Percentiles rank a stretch among this genome's conserved stretches.
These are phyloP conservation scores for Micromys minutus DNA, from an alignment of 2,113 vertebrate genomes.

Conservation along the genomic window DNA sequence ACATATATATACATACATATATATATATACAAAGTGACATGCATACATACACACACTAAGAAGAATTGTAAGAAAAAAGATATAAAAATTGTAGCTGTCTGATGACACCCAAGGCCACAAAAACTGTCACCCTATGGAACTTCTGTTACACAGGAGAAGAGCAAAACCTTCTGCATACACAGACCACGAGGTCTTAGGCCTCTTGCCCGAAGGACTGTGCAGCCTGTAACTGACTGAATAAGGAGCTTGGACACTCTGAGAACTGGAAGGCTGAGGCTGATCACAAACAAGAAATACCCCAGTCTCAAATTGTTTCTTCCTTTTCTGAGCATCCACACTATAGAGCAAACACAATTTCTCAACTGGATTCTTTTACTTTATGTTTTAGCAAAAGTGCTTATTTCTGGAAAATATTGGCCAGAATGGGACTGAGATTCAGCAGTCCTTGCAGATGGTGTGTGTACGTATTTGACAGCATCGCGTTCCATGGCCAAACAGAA, in stretches of 20 bases:
- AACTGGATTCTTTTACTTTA: neutral
- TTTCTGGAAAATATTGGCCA: neutral
- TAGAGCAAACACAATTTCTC: slow-evolving; percentile 10
- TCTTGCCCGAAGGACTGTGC: neutral
- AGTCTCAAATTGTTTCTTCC: neutral
- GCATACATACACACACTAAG: neutral
- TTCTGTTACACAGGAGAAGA: neutral
- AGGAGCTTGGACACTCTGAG: neutral
- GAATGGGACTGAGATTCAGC: neutral
- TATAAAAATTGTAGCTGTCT: neutral
- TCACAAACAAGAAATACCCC: neutral
- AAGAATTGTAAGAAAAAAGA: neutral
- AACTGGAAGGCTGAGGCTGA: neutral
- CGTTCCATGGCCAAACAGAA: neutral
- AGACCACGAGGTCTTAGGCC: neutral
- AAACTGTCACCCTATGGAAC: neutral
- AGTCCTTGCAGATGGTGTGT: neutral
- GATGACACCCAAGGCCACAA: neutral
- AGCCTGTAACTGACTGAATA: neutral
- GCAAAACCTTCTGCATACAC: neutral
- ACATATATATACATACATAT: neutral
- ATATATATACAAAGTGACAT: neutral
- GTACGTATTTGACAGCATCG: neutral
- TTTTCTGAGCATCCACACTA: neutral
- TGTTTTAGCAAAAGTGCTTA: neutral